Percentiles rank a stretch among this genome's conserved stretches.
Evolutionary conservation across 2,113 vertebrate species (phyloP).

Genomic region (Ceyx margarethae): DNA sequence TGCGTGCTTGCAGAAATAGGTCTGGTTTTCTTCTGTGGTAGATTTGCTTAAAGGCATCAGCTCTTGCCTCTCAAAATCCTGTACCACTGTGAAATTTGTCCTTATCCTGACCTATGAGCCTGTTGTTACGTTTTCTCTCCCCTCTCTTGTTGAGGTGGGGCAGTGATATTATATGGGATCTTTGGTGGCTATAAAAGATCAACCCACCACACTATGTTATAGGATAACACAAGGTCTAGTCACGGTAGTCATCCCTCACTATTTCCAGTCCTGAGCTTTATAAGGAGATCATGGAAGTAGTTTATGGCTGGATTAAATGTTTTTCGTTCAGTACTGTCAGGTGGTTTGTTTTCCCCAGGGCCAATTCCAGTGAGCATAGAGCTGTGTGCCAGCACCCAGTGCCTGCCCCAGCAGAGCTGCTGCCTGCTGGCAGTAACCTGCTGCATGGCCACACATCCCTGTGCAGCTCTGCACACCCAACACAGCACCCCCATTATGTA

Average conservation of each 20-base stretch:
- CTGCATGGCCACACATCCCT: rapidly evolving
- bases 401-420: not conserved
- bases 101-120: too few species aligned
- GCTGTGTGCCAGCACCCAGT: rapidly evolving
- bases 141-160: too few species aligned
- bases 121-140: too few species aligned
- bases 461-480: not conserved
- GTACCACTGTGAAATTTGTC: not conserved
- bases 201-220: not conserved
- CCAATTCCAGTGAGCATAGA: rapidly evolving
- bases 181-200: not conserved
- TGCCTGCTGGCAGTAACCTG: not conserved
- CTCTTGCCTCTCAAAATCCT: not conserved
- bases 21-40: not conserved
- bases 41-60: not conserved
- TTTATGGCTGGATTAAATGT: not conserved
- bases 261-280: not conserved
- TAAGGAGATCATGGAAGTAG: not conserved
- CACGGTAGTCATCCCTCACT: not conserved
- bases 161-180: too few species aligned
- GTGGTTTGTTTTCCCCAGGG: not conserved
- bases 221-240: not conserved
- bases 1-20: not conserved
- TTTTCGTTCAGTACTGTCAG: not conserved
- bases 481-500: rapidly evolving